These are phyloP conservation scores for Gila robusta DNA, from an alignment of 2,797 vertebrate species.

Conservation along the genomic window DNA sequence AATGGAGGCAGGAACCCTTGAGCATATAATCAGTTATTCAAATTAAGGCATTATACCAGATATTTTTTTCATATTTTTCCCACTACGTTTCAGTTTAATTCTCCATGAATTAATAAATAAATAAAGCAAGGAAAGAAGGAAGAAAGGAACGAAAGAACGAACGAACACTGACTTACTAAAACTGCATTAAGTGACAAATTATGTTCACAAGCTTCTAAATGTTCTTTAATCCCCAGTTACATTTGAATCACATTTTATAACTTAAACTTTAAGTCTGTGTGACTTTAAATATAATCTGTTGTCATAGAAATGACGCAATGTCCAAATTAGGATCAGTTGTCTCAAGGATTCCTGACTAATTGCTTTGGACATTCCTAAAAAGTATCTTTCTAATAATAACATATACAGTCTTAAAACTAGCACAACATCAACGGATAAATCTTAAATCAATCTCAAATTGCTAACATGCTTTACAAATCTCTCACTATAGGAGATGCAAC, in stretches of 20 bases:
- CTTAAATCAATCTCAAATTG: not conserved
- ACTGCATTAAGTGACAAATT: not conserved
- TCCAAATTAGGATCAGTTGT: slow-evolving; percentile 24
- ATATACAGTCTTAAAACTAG: not conserved
- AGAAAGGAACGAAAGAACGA: not conserved
- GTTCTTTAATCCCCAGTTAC: not conserved
- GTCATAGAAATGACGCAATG: slow-evolving; percentile 16
- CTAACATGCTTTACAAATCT: not conserved
- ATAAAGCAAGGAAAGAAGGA: too few relatives aligned
- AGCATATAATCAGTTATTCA: not conserved
- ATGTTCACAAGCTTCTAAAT: not conserved
- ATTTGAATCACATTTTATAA: not conserved
- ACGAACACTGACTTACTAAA: not conserved
- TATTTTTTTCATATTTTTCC: not conserved
- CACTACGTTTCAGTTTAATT: not conserved
- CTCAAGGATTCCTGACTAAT: slow-evolving; percentile 12
- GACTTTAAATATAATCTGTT: slow-evolving; percentile 32
- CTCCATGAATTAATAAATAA: not conserved
- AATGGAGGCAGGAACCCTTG: not conserved
- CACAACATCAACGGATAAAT: not conserved
- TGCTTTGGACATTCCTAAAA: not conserved
- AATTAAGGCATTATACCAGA: not conserved
- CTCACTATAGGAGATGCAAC: not conserved
- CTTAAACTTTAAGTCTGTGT: not conserved
- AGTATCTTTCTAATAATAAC: not conserved